phyloP scores from a whole-genome alignment of 92 coral and sea anemone species.

The Scolanthus callimorphus region DNA sequence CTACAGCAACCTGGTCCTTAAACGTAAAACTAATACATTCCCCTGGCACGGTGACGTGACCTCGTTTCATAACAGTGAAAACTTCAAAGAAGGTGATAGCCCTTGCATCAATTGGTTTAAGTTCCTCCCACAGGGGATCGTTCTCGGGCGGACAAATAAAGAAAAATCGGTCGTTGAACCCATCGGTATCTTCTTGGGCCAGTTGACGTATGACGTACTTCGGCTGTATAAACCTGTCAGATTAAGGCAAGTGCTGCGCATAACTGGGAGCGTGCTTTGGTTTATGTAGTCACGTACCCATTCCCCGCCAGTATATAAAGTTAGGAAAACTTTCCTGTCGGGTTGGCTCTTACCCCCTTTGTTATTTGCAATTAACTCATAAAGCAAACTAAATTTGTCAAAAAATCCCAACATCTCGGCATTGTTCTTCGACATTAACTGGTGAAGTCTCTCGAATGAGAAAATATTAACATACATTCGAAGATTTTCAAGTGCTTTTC shows the following conservation, averaged over 20 bases:
- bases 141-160: slow-evolving; percentile 32
- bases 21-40: slow-evolving; percentile 4
- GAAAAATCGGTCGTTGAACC: slow-evolving; percentile 30
- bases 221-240: slow-evolving; percentile 12
- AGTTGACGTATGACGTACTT: slow-evolving; percentile 5
- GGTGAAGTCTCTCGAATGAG: slow-evolving; percentile 17
- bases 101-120: slow-evolving; percentile 8
- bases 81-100: slow-evolving; percentile 10
- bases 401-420: slow-evolving; percentile 15
- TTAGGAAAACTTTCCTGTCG: slow-evolving; percentile 14
- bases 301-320: slow-evolving; percentile 7
- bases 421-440: slow-evolving; percentile 9
- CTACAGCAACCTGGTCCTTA: slow-evolving; percentile 8
- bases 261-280: neutral
- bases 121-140: slow-evolving; percentile 31
- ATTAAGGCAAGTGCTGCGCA: slow-evolving; percentile 9
- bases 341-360: slow-evolving; percentile 12
- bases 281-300: slow-evolving; percentile 12
- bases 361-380: slow-evolving; percentile 21
- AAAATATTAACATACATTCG: slow-evolving; percentile 14
- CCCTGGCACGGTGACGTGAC: neutral
- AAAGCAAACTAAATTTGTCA: slow-evolving; percentile 20
- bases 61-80: slow-evolving; percentile 4
- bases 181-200: slow-evolving; percentile 21
- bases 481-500: neutral